These are phyloP conservation scores for Melanostoma scalare DNA, from an alignment of 2,888 invertebrate species.

Conservation along the genomic window DNA sequence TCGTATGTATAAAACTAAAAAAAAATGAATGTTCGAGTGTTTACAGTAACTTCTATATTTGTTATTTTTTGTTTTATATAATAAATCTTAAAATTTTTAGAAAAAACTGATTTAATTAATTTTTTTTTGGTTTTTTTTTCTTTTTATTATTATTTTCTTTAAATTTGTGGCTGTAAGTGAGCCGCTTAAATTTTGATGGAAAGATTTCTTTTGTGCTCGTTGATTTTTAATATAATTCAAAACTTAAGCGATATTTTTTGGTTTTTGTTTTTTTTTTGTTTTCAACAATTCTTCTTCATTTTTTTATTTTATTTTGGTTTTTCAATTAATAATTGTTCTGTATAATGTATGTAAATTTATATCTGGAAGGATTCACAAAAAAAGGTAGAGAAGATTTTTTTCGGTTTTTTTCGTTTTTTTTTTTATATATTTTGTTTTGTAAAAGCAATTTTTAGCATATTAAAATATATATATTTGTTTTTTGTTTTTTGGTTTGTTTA, in stretches of 20 bases:
- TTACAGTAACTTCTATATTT: constrained; percentile 52
- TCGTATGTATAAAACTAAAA: constrained; percentile 39
- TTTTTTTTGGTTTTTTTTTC: constrained; percentile 45
- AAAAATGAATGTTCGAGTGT: constrained; percentile 58
- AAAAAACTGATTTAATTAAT: constrained; percentile 46
- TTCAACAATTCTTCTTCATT: constrained; percentile 42
- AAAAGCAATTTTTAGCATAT: constrained; percentile 75
- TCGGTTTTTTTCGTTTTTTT: constrained; percentile 53
- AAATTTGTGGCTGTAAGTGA: constrained; percentile 66
- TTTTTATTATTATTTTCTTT: too few species aligned
- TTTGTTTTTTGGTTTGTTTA: constrained; percentile 62
- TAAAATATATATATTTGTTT: constrained; percentile 72
- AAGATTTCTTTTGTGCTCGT: constrained; percentile 70
- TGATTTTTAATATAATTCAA: constrained; percentile 63
- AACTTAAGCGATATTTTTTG: constrained; percentile 67
- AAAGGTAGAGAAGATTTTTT: constrained; percentile 77
- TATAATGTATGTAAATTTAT: constrained; percentile 63
- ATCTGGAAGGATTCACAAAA: constrained; percentile 73
- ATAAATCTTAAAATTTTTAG: constrained; percentile 59
- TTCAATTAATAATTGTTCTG: constrained; percentile 41
- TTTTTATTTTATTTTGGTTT: constrained; percentile 49
- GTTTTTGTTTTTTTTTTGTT: constrained; percentile 67
- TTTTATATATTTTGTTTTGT: constrained; percentile 61
- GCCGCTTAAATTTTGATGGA: constrained; percentile 71
- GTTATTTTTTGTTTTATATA: constrained; percentile 31